Percentiles rank a stretch among this genome's conserved stretches.
Conservation (phyloP, 2,888 invertebrate species). For the Lycocerus yunnanus region DNA sequence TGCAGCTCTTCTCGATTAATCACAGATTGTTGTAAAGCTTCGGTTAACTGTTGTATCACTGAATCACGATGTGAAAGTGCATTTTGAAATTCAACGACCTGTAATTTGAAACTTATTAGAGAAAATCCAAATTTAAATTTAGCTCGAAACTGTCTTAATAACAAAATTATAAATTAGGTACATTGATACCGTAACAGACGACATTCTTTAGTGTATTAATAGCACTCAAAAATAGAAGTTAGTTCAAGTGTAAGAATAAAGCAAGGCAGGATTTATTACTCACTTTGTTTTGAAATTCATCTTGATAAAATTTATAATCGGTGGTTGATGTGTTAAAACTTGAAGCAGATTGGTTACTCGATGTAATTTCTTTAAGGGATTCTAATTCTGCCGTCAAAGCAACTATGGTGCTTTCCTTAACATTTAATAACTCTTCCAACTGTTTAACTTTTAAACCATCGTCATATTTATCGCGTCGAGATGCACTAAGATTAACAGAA, state of each 20-base stretch:
- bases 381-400: constrained; percentile 58
- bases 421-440: constrained; percentile 55
- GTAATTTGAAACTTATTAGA: constrained; percentile 46
- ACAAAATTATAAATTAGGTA: neutral
- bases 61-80: constrained; percentile 71
- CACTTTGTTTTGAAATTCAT: constrained; percentile 73
- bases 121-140: neutral
- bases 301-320: constrained; percentile 74
- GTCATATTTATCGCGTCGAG: constrained; percentile 11
- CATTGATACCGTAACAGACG: neutral
- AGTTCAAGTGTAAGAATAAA: neutral
- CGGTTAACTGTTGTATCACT: constrained; percentile 72
- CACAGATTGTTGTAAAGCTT: constrained; percentile 71
- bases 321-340: constrained; percentile 67
- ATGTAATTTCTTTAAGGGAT: constrained; percentile 54
- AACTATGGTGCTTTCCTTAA: constrained; percentile 57
- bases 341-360: constrained; percentile 58
- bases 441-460: constrained; percentile 46
- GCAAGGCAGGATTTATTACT: constrained; percentile 33
- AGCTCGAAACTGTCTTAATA: neutral
- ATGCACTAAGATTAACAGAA: constrained; percentile 35
- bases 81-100: constrained; percentile 75
- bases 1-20: constrained; percentile 65
- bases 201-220: neutral
- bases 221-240: neutral